A percentile compares a stretch with the other conserved stretches of the same genome.
phyloP scores from a whole-genome alignment of 2,888 invertebrate genomes.

The Meteorus cinctellus region DNA sequence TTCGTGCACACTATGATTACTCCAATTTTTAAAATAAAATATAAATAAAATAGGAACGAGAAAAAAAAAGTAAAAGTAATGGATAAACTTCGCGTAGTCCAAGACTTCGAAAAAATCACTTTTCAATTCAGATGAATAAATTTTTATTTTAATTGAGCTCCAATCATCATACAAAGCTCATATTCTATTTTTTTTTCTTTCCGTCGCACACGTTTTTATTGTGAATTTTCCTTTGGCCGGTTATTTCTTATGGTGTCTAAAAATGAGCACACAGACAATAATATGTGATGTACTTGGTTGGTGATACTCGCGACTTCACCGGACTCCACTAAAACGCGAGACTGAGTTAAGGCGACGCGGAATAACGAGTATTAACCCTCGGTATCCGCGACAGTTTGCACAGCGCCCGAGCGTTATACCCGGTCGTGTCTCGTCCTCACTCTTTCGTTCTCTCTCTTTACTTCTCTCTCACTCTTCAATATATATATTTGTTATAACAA shows the following conservation, averaged over 20 bases:
- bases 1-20: slow-evolving; percentile 9
- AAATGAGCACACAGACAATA: background rate
- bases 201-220: slow-evolving; percentile 23
- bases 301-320: slow-evolving; percentile 33
- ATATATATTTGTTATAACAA: background rate
- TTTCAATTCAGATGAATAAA: background rate
- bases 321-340: slow-evolving; percentile 47
- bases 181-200: background rate
- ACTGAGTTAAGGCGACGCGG: slow-evolving; percentile 40
- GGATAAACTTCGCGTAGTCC: slow-evolving; percentile 17
- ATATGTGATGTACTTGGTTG: background rate
- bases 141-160: background rate
- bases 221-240: background rate
- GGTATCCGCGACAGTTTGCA: background rate
- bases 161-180: slow-evolving; percentile 1
- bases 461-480: background rate
- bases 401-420: slow-evolving; percentile 3
- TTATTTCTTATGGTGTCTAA: background rate
- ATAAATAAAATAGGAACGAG: background rate
- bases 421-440: background rate
- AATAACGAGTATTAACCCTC: slow-evolving; percentile 8
- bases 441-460: background rate
- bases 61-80: background rate
- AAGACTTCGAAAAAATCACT: slow-evolving; percentile 2
- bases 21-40: background rate